Percentiles rank a stretch among this genome's conserved stretches.
Evolutionary conservation across 2,888 invertebrate genomes (phyloP).

Genomic region (Philereme vetulata): DNA sequence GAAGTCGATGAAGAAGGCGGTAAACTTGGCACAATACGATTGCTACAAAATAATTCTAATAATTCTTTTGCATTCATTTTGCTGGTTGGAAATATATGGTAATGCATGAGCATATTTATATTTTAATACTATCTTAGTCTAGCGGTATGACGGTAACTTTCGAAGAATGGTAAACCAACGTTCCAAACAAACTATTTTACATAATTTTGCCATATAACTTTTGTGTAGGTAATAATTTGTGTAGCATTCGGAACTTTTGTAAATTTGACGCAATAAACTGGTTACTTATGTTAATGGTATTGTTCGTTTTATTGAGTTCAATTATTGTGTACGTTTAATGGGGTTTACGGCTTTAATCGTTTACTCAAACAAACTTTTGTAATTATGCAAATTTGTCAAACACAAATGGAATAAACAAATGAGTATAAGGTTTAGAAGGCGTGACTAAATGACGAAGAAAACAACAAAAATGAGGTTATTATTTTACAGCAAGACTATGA

Average conservation of each 20-base stretch:
- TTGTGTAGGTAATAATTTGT: slow-evolving; percentile 7
- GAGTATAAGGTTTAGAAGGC: slow-evolving; percentile 1
- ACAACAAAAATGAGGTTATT: too few relatives aligned
- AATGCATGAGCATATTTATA: too few relatives aligned
- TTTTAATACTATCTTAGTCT: background rate
- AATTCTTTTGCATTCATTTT: too few relatives aligned
- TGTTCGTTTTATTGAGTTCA: slow-evolving; percentile 32
- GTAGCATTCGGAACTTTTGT: slow-evolving; percentile 8
- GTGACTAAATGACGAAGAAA: background rate
- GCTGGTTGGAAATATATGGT: too few relatives aligned
- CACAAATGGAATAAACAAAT: slow-evolving; percentile 5
- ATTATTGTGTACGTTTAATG: slow-evolving; percentile 31
- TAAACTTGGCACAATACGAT: too few relatives aligned
- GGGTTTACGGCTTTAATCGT: slow-evolving; percentile 29
- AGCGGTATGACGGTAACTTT: background rate
- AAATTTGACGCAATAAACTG: slow-evolving; percentile 12
- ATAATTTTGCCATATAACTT: slow-evolving; percentile 7
- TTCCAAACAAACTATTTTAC: background rate
- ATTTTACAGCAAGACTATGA: too few relatives aligned
- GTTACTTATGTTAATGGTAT: slow-evolving; percentile 24
- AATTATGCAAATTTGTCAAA: slow-evolving; percentile 30
- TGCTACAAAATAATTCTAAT: too few relatives aligned
- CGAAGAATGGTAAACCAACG: background rate
- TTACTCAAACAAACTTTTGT: slow-evolving; percentile 31
- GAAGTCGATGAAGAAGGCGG: too few relatives aligned